These are phyloP conservation scores for Spisula solida DNA, from an alignment of 2,888 invertebrate species.

Conservation along the genomic window DNA sequence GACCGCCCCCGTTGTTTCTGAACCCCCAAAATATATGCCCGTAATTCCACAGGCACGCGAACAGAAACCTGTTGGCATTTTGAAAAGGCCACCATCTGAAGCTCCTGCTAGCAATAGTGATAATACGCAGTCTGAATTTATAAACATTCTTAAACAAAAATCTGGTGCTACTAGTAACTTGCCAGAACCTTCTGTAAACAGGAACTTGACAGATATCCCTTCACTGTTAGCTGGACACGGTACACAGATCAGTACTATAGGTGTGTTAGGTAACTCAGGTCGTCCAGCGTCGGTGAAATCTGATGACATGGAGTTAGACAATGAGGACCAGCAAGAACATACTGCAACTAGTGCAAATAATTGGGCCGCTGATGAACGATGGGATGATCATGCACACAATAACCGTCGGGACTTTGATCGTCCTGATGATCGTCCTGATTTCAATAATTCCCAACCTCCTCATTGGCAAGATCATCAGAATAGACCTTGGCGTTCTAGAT, in stretches of 20 bases:
- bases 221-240: conserved; percentile 32
- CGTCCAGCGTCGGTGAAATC: conserved; percentile 59
- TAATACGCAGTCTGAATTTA: conserved; percentile 80
- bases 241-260: conserved; percentile 63
- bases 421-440: conserved; percentile 29
- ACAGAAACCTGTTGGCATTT: conserved; percentile 48
- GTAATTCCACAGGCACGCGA: conserved; percentile 22
- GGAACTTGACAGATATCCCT: conserved; percentile 42
- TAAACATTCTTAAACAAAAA: conserved; percentile 83
- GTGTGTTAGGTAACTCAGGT: conserved; percentile 53
- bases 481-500: conserved; percentile 18
- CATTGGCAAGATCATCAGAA: conserved; percentile 34
- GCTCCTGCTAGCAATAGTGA: conserved; percentile 58
- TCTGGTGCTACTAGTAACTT: conserved; percentile 70
- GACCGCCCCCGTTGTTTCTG: conserved; percentile 1
- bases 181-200: conserved; percentile 58
- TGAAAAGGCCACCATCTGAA: conserved; percentile 54
- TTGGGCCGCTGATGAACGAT: background rate
- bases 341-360: background rate
- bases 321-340: conserved; percentile 48
- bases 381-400: conserved; percentile 6
- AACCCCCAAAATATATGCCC: background rate
- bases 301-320: conserved; percentile 69
- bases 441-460: conserved; percentile 23
- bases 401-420: conserved; percentile 26